Conservation (phyloP, 2,113 vertebrate species). For the Eclectus roratus region DNA sequence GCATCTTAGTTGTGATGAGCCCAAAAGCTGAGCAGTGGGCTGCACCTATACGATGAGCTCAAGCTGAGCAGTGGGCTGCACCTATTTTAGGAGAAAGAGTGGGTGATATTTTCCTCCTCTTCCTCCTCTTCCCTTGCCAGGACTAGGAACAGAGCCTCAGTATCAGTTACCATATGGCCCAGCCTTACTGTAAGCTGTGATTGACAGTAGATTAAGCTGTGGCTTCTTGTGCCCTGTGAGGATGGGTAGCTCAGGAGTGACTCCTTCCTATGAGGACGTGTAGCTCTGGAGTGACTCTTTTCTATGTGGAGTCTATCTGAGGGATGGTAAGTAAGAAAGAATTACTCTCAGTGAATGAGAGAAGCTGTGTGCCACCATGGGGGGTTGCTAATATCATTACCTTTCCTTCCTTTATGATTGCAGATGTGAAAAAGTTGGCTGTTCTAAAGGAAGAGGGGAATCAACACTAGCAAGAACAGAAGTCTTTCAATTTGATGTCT, state of each 20-base stretch:
- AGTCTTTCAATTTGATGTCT: not conserved
- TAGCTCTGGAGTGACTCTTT: not conserved
- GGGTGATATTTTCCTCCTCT: not conserved
- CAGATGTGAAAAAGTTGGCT: not conserved
- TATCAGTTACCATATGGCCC: not conserved
- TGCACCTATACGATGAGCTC: not conserved
- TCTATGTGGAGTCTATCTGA: not conserved
- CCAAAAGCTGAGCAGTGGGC: not conserved
- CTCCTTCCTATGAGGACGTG: not conserved
- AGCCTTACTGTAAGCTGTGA: not conserved
- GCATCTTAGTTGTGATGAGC: not conserved
- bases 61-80: not conserved
- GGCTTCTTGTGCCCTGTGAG: not conserved
- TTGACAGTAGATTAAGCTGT: not conserved
- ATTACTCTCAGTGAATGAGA: not conserved
- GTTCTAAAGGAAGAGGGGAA: not conserved
- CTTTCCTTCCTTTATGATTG: not conserved
- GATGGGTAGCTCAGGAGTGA: not conserved
- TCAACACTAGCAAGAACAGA: not conserved
- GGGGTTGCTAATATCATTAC: not conserved
- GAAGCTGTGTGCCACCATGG: not conserved
- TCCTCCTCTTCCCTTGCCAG: not conserved
- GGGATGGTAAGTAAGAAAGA: not conserved
- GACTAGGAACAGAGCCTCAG: not conserved
- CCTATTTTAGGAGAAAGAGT: conserved; percentile 36